Percentiles rank a stretch among this genome's conserved stretches.
Conservation (phyloP, 2,888 invertebrate species). For the Cataglyphis rosenhaueri region DNA sequence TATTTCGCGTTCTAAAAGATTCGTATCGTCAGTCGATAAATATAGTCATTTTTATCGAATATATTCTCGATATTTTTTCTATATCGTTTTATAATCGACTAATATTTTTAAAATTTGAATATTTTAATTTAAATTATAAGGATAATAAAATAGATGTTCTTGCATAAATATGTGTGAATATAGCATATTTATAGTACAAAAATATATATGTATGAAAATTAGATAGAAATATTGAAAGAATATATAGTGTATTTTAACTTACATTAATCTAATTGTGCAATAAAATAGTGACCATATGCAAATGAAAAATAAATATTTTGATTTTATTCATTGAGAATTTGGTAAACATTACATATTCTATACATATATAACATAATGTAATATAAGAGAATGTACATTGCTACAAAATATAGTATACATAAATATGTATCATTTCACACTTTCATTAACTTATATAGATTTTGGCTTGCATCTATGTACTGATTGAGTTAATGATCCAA, state of each 20-base stretch:
- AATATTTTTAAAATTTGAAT: not conserved
- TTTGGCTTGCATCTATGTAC: slow-evolving; percentile 57
- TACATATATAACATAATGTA: slow-evolving; percentile 69
- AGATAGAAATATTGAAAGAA: not conserved
- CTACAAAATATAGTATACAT: slow-evolving; percentile 71
- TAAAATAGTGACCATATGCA: slow-evolving; percentile 12
- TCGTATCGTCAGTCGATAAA: no score
- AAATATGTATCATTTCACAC: slow-evolving; percentile 68
- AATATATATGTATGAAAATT: not conserved
- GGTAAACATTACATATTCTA: slow-evolving; percentile 70
- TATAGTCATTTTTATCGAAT: not conserved
- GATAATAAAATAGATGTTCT: not conserved
- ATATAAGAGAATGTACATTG: slow-evolving; percentile 72
- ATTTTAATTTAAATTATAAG: not conserved
- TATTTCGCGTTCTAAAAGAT: slow-evolving; percentile 60
- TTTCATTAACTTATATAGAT: slow-evolving; percentile 57
- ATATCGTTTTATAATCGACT: not conserved
- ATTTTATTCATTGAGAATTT: slow-evolving; percentile 72
- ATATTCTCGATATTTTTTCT: not conserved
- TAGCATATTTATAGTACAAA: not conserved
- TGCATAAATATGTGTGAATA: no score
- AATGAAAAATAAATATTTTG: slow-evolving; percentile 78
- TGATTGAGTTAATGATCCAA: slow-evolving; percentile 15
- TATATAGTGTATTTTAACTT: not conserved
- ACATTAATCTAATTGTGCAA: not conserved